Percentiles rank a stretch among this genome's conserved stretches.
Conservation (phyloP, 2,113 vertebrate genomes). For the Istiophorus platypterus region DNA sequence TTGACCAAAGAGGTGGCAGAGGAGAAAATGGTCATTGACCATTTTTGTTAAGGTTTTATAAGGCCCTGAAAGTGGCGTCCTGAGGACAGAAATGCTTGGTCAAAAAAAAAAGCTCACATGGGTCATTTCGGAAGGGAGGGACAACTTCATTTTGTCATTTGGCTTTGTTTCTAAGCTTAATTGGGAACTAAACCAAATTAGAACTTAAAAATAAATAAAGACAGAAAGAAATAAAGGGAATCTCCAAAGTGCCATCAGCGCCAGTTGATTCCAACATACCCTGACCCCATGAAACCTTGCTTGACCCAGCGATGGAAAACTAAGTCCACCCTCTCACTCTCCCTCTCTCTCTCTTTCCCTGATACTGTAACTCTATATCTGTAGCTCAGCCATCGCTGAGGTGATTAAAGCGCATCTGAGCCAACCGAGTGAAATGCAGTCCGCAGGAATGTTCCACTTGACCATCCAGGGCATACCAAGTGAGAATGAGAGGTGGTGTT, state of each 20-base stretch:
- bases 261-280: neutral
- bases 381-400: constrained; percentile 75
- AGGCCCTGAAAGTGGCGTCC: no score
- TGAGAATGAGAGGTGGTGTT: constrained; percentile 59
- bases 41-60: no score
- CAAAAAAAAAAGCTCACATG: no score
- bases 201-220: no score
- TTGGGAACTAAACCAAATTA: neutral
- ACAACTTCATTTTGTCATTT: neutral
- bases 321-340: constrained; percentile 27
- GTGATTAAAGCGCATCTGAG: constrained; percentile 79
- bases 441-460: constrained; percentile 83
- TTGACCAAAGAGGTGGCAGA: no score
- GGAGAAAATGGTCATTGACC: no score
- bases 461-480: constrained; percentile 82
- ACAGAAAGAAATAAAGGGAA: no score
- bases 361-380: constrained; percentile 75
- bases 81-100: no score
- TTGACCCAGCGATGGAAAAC: constrained; percentile 54
- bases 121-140: no score
- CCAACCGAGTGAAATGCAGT: constrained; percentile 78
- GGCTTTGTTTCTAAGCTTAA: neutral
- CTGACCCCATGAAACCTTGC: constrained; percentile 53
- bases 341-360: constrained; percentile 42
- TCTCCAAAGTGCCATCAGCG: neutral